Base-by-base conservation (phyloP, 1,140 invertebrate genomes). In the Drosophila punjabiensis region DNA sequence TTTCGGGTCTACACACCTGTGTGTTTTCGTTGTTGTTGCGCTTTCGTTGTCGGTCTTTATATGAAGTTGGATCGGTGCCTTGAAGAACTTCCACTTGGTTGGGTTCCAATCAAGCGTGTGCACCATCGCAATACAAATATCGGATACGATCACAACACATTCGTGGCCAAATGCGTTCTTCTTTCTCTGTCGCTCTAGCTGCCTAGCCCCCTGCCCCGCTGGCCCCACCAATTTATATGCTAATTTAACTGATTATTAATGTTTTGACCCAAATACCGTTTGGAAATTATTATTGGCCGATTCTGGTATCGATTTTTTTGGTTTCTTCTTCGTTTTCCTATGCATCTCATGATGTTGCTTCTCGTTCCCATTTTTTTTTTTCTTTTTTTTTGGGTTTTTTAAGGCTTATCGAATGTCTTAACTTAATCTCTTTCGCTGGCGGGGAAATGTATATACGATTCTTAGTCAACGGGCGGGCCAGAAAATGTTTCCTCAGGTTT, bases 191-290 rank as follows among this genome's bases (percentile, higher is more conserved):
- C 28, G 16, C 24, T 20, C 71, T 14, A 3, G 30, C 9, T 11
- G 18, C 6, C 47, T 33, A 11, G 20, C 7, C 37, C 48, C 63
- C 35, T 28, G 59, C 35, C 52, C 18, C 60, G 32, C 61, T 82
- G 71, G 81, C 73, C 77, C 74, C 80, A 90, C 79, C 86, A 84
- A 92, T 92, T 92, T 91, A 91, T 92, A 92, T 92, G 91, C 91
- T 92, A 92, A 92, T 89, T 92, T 86, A 77, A 79, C 81, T 83
- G 91, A 92, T 91, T 92, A 92, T 92, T 91, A 91, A 91, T 92
- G 87, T 82, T 84, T 78, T 92, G 87, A 92, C 91, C 91, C 84
- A 92, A 92, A 92, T 92, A 77, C 91, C 91, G 52, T 52, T 84
- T 75, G 65, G 50, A 91, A 84, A 92, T 90, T 88, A 85, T 89